phyloP scores from a whole-genome alignment of 2,888 invertebrate species.

The Catocala nupta region DNA sequence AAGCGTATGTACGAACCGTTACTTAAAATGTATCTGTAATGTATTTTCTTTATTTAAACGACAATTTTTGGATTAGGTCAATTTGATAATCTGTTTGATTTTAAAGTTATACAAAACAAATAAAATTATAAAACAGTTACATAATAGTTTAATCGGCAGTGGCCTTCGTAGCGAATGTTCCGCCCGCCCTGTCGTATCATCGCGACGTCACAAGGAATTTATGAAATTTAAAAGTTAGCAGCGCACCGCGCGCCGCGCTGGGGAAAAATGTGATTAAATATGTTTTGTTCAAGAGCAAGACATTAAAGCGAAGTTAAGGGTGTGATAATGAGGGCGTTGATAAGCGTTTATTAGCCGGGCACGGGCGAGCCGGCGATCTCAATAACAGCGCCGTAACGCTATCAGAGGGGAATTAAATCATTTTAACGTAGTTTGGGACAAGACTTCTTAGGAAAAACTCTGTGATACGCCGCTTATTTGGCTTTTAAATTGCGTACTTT shows the following conservation, averaged over 20 bases:
- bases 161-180: too few species aligned
- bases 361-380: conserved; percentile 74
- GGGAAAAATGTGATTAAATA: conserved; percentile 87
- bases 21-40: too few species aligned
- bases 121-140: too few species aligned
- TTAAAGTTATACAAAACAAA: too few species aligned
- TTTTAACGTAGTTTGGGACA: conserved; percentile 83
- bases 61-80: too few species aligned
- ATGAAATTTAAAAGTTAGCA: conserved; percentile 83
- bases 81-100: too few species aligned
- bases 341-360: conserved; percentile 86
- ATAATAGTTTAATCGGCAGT: too few species aligned
- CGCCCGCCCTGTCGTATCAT: background rate
- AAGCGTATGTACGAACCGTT: too few species aligned
- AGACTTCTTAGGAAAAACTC: conserved; percentile 77
- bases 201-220: conserved; percentile 60
- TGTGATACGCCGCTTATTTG: conserved; percentile 73
- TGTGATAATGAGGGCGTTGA: conserved; percentile 88
- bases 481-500: conserved; percentile 71
- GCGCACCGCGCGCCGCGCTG: conserved; percentile 19
- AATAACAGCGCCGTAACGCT: conserved; percentile 78
- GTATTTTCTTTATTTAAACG: too few species aligned
- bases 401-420: conserved; percentile 86
- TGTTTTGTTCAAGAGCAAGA: conserved; percentile 88
- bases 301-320: conserved; percentile 88